A percentile compares a stretch with the other conserved stretches of the same genome.
Evolutionary conservation across 2,888 invertebrate genomes (phyloP).

Genomic region (Ophion ventricosus): DNA sequence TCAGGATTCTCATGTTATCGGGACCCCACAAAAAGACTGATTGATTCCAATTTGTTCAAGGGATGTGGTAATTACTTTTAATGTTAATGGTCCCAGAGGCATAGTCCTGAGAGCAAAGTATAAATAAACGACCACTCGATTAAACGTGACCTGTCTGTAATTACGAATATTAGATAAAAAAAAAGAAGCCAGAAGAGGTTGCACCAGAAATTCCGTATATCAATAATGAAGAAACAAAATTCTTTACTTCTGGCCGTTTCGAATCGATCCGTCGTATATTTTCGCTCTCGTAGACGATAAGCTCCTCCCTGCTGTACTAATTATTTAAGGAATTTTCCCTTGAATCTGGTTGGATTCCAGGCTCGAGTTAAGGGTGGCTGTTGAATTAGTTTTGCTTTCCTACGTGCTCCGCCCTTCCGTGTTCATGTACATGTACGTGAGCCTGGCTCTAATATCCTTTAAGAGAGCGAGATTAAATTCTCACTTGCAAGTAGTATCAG

Average conservation of each 20-base stretch:
- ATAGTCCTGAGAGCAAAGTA: background rate
- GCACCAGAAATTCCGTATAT: background rate
- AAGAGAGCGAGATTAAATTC: conserved; percentile 59
- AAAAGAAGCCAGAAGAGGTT: background rate
- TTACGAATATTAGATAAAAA: conserved; percentile 30
- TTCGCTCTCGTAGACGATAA: conserved; percentile 35
- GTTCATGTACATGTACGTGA: background rate
- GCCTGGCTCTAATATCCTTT: conserved; percentile 53
- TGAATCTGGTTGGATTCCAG: conserved; percentile 14
- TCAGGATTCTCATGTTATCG: background rate
- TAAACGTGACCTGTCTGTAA: background rate
- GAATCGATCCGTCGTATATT: conserved; percentile 48
- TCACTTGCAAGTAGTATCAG: conserved; percentile 27
- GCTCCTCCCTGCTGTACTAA: conserved; percentile 44
- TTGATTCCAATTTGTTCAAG: background rate
- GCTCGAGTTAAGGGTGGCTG: conserved; percentile 5
- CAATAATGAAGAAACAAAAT: conserved; percentile 53
- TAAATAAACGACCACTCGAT: background rate
- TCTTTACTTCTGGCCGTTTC: conserved; percentile 37
- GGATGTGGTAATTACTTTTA: background rate
- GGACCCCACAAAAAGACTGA: background rate
- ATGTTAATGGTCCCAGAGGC: background rate
- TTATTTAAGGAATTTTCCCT: conserved; percentile 55
- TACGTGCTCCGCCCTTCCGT: background rate
- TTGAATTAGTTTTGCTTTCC: conserved; percentile 18